Conservation (phyloP, 2,113 vertebrate species). For the Stigmatopora nigra region DNA sequence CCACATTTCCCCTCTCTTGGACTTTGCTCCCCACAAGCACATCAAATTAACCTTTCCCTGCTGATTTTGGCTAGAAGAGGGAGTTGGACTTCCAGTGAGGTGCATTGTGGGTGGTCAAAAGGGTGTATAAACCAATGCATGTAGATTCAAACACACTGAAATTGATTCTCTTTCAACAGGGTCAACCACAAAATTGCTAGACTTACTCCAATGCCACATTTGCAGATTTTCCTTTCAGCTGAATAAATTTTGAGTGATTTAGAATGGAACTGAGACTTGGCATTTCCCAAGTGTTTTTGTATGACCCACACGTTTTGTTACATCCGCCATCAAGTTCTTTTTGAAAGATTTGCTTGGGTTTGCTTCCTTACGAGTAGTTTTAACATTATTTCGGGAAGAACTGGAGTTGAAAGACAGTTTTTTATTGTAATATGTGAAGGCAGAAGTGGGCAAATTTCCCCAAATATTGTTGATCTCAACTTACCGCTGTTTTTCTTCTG, state of each 20-base stretch:
- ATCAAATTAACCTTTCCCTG: conserved; percentile 60
- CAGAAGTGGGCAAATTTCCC: too few species aligned
- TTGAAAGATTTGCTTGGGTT: background rate
- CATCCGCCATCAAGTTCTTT: conserved; percentile 9
- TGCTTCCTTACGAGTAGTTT: background rate
- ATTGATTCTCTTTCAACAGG: conserved; percentile 47
- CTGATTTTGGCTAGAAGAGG: conserved; percentile 51
- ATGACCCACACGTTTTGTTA: conserved; percentile 20
- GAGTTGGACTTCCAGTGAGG: conserved; percentile 37
- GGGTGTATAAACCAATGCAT: conserved; percentile 32
- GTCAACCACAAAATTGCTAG: conserved; percentile 51
- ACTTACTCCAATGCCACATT: conserved; percentile 56
- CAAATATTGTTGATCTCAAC: background rate
- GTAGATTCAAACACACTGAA: conserved; percentile 29
- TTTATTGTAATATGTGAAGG: background rate
- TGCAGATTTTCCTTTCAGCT: conserved; percentile 53
- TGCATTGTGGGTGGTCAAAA: conserved; percentile 65
- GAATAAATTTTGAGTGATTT: conserved; percentile 54
- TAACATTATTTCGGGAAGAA: background rate
- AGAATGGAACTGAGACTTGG: conserved; percentile 44
- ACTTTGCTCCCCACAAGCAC: conserved; percentile 55
- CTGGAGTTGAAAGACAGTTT: background rate
- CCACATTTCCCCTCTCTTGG: conserved; percentile 60
- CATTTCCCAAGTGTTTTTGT: conserved; percentile 33
- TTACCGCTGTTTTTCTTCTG: background rate